phyloP scores from a whole-genome alignment of 2,888 invertebrate genomes.

The Hyposoter dolosus region DNA sequence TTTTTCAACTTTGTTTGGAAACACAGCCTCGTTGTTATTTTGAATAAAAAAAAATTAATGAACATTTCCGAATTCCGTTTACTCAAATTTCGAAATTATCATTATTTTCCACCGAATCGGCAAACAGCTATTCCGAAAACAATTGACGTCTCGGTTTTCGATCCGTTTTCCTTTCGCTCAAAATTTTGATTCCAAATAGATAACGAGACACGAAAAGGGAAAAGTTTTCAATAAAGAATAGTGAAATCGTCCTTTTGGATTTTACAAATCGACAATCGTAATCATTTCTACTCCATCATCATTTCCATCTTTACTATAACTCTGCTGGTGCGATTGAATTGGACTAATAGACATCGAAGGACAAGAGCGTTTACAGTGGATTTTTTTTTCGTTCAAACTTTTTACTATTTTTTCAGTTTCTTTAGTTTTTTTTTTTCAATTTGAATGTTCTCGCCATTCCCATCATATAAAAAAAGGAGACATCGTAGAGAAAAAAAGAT shows the following conservation, averaged over 20 bases:
- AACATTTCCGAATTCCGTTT: background rate
- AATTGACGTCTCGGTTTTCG: background rate
- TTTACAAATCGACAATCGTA: constrained; percentile 32
- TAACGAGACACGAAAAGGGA: background rate
- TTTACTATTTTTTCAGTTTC: constrained; percentile 4
- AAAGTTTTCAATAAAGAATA: constrained; percentile 23
- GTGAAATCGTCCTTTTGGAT: constrained; percentile 26
- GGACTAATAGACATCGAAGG: constrained; percentile 70
- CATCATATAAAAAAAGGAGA: constrained; percentile 26
- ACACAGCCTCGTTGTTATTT: background rate
- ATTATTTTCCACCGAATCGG: background rate
- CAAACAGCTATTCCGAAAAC: background rate
- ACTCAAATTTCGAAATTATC: background rate
- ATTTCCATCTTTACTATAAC: constrained; percentile 46
- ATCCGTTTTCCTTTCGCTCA: background rate
- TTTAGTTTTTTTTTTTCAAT: constrained; percentile 21
- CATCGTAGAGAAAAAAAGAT: constrained; percentile 27
- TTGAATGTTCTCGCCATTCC: constrained; percentile 13
- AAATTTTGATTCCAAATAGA: background rate
- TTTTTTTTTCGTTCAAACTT: constrained; percentile 23
- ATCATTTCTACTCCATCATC: constrained; percentile 42
- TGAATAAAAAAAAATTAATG: background rate
- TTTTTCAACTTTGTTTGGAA: background rate
- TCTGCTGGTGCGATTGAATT: constrained; percentile 65
- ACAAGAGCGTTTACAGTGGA: constrained; percentile 66